Evolutionary conservation across 2,113 vertebrate genomes (phyloP).

Genomic region (Cacatua alba): DNA sequence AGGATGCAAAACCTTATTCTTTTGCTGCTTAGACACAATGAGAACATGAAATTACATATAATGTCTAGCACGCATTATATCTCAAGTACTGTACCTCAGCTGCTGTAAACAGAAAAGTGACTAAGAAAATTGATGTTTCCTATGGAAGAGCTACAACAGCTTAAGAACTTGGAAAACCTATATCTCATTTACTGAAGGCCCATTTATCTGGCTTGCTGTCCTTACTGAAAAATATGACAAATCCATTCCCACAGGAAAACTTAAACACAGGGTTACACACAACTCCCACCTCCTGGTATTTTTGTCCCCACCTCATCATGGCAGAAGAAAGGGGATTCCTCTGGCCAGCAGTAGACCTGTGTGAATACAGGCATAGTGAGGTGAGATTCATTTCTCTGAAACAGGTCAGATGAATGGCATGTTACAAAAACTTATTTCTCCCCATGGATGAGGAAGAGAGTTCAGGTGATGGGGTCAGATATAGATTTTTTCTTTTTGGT

Average conservation of each 20-base stretch:
- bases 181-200: neutral
- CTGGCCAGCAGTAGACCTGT: neutral
- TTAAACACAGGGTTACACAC: neutral
- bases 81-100: neutral
- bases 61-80: neutral
- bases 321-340: neutral
- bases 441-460: neutral
- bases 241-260: neutral
- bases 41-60: neutral
- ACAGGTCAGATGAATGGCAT: neutral
- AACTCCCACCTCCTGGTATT: neutral
- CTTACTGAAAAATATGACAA: neutral
- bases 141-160: neutral
- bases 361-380: neutral
- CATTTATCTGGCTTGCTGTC: neutral
- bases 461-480: neutral
- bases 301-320: rapidly evolving
- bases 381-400: neutral
- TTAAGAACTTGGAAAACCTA: neutral
- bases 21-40: neutral
- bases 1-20: neutral
- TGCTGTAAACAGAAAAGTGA: neutral
- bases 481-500: neutral
- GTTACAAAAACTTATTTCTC: neutral
- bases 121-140: neutral